Evolutionary conservation across 2,797 vertebrate species (phyloP).

Genomic region (Menidia menidia): DNA sequence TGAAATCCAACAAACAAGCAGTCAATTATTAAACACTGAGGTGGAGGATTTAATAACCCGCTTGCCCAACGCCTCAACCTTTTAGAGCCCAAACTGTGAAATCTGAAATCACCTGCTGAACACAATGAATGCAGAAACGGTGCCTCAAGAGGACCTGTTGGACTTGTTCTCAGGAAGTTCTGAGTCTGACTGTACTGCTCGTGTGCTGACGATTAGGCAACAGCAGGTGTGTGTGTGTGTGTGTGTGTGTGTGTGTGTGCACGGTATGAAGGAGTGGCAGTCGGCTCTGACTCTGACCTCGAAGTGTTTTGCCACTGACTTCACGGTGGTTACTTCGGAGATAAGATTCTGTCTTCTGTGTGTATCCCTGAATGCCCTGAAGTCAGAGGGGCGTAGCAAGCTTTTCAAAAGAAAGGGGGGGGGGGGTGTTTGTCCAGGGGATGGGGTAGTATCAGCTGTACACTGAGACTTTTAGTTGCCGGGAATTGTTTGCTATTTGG

Average conservation of each 20-base stretch:
- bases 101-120: conserved; percentile 10
- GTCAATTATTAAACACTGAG: neutral
- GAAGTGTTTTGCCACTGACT: neutral
- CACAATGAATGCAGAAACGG: neutral
- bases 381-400: too few relatives aligned
- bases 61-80: neutral
- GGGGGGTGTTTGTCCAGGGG: too few relatives aligned
- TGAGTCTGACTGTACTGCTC: neutral
- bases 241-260: neutral
- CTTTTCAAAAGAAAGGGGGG: too few relatives aligned
- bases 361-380: neutral
- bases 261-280: conserved; percentile 41
- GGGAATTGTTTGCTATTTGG: too few relatives aligned
- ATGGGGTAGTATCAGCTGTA: too few relatives aligned
- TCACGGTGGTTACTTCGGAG: neutral
- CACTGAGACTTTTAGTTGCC: too few relatives aligned
- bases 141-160: conserved; percentile 27
- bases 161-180: conserved; percentile 32
- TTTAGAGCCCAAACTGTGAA: neutral
- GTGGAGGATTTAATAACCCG: neutral
- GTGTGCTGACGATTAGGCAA: conserved; percentile 27
- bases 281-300: conserved; percentile 16
- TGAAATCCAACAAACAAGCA: conserved; percentile 5
- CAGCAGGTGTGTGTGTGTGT: neutral
- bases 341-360: neutral